phyloP scores from a whole-genome alignment of 2,888 invertebrate species.

The Cataglyphis livida region DNA sequence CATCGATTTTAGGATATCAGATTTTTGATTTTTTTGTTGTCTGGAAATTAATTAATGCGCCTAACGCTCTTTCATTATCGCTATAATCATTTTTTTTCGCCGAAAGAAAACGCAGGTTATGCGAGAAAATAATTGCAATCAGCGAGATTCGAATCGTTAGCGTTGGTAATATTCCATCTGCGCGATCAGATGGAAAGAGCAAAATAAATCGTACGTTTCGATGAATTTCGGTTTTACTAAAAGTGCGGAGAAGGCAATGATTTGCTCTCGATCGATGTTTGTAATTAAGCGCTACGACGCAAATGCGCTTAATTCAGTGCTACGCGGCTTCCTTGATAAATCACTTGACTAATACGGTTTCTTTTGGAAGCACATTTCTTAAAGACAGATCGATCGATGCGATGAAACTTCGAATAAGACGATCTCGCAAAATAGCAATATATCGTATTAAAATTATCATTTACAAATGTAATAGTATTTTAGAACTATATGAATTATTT shows the following conservation, averaged over 20 bases:
- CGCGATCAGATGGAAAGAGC: neutral
- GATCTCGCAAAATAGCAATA: neutral
- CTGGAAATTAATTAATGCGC: neutral
- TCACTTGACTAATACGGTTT: constrained; percentile 12
- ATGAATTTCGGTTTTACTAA: constrained; percentile 11
- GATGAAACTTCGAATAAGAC: neutral
- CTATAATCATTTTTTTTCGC: neutral
- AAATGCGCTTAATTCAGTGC: constrained; percentile 10
- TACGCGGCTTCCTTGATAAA: constrained; percentile 33
- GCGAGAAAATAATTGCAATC: neutral
- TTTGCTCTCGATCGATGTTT: constrained; percentile 9
- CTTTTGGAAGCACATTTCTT: neutral
- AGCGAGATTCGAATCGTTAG: neutral
- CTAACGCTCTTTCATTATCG: neutral
- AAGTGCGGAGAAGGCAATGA: neutral
- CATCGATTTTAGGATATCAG: neutral
- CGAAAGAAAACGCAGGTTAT: neutral
- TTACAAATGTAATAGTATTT: neutral
- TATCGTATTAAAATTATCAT: neutral
- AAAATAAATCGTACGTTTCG: constrained; percentile 9
- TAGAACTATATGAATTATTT: neutral
- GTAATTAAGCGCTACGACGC: constrained; percentile 19
- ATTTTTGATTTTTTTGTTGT: neutral
- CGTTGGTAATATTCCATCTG: neutral
- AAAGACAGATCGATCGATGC: neutral